phyloP scores from a whole-genome alignment of 1,140 invertebrate species.

The Procambarus virginalis region DNA sequence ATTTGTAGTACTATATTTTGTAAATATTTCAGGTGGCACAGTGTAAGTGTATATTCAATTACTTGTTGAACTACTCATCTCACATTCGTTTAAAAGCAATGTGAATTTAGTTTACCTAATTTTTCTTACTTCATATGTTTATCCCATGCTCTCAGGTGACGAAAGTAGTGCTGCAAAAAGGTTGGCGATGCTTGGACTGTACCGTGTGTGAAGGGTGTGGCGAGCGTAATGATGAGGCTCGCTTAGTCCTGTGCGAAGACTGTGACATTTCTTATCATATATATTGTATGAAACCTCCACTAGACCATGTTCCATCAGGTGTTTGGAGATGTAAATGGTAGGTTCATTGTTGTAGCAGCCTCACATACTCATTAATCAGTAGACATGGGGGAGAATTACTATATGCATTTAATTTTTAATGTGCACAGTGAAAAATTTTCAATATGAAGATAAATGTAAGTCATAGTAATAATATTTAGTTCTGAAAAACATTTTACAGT shows the following conservation, averaged over 20 bases:
- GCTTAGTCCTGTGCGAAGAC: constrained; percentile 97
- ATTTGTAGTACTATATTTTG: too few species aligned
- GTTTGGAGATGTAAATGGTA: constrained; percentile 94
- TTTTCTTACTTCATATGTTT: background rate
- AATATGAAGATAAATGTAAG: too few species aligned
- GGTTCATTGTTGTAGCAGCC: constrained; percentile 44
- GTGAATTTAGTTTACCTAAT: too few species aligned
- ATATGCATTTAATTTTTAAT: too few species aligned
- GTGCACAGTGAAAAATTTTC: too few species aligned
- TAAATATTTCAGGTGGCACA: too few species aligned
- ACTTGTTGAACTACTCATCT: too few species aligned
- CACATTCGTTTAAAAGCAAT: too few species aligned
- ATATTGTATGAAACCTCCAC: constrained; percentile 96
- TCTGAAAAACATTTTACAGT: too few species aligned
- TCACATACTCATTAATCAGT: background rate
- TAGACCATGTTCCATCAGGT: constrained; percentile 78
- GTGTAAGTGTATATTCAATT: too few species aligned
- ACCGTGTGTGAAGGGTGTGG: constrained; percentile 99
- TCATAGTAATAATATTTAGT: too few species aligned
- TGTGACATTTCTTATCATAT: constrained; percentile 99
- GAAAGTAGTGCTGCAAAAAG: constrained; percentile 92
- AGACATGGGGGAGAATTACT: too few species aligned
- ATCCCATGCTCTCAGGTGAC: constrained; percentile 80
- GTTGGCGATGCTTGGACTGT: constrained; percentile 99
- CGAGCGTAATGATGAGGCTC: constrained; percentile 92